Base-by-base conservation (phyloP, 2,113 vertebrate genomes). In the Spheniscus mendiculus region DNA sequence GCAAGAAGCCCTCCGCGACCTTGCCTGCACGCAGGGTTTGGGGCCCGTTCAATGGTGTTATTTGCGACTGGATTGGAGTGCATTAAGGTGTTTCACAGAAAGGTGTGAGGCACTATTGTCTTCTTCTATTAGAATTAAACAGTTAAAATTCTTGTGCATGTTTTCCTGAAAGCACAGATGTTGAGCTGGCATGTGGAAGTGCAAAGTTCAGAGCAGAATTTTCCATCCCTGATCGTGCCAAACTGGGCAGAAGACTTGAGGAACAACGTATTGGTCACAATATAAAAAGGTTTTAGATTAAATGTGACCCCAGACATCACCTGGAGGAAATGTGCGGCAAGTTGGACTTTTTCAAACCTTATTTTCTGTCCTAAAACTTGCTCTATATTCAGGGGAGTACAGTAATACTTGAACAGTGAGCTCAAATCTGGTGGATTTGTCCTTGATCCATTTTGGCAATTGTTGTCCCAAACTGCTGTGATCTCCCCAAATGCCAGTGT, bases 381-480 rank as follows among this genome's bases (percentile, higher is more conserved):
- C 17, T 80, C 19, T 86, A 0, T n/a, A 45, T 82, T 90, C 56
- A 74, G 30, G 40, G 26, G 18, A 76, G 12, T n/a, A 61, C 20
- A 49, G 53, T 52, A 90, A 83, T 40, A 34, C 34, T 83, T 2
- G 0, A 55, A 29, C 30, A 73, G 49, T 40, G 47, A 84, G 25
- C 49, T 93, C 70, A 88, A 47, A 90, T 76, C 71, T 83, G 79
- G 34, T 80, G 76, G 74, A 80, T 90, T 93, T 93, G 58, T 72
- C 67, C 55, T 86, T 83, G 90, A 88, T 96, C 83, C 49, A 44
- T 44, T 80, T 90, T 85, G 90, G 44, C 92, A 96, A 22, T 92
- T 90, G 69, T 32, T 86, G 74, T 76, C 67, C 88, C 74, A 90
- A 69, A 76, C 20, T 86, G 12, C 34, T 3, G 2, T 26, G 56